Evolutionary conservation across 23 tunicate genomes (phyloP).

Genomic region (Styela clava): DNA sequence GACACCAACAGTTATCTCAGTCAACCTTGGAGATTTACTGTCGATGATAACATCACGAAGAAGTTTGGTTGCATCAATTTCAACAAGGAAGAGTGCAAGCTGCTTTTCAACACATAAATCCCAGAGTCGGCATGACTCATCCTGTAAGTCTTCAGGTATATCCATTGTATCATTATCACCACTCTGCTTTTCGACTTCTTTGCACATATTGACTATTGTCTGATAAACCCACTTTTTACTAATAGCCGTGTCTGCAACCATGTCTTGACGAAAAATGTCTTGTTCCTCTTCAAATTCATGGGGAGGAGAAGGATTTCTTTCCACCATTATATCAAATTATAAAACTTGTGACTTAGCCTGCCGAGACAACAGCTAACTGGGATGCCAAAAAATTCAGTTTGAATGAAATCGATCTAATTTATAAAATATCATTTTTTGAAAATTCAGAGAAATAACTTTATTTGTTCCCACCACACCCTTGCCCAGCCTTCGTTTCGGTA

Average conservation of each 20-base stretch:
- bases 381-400: too few species aligned
- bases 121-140: constrained; percentile 75
- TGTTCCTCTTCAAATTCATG: constrained; percentile 67
- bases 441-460: too few species aligned
- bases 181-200: constrained; percentile 65
- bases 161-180: constrained; percentile 41
- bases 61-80: constrained; percentile 50
- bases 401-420: too few species aligned
- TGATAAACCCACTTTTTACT: constrained; percentile 86
- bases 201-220: constrained; percentile 63
- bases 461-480: too few species aligned
- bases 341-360: too few species aligned
- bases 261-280: constrained; percentile 57
- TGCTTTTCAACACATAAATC: constrained; percentile 75
- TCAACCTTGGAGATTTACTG: constrained; percentile 75
- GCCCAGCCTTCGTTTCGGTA: too few species aligned
- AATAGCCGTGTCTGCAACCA: constrained; percentile 67
- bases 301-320: constrained; percentile 89
- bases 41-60: constrained; percentile 46
- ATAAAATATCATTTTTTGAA: too few species aligned
- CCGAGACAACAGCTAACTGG: too few species aligned
- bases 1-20: constrained; percentile 74
- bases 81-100: constrained; percentile 68
- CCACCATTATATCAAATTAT: too few species aligned
- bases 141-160: constrained; percentile 66